Evolutionary conservation across 2,113 vertebrate species (phyloP).

Genomic region (Sinocyclocheilus grahami): DNA sequence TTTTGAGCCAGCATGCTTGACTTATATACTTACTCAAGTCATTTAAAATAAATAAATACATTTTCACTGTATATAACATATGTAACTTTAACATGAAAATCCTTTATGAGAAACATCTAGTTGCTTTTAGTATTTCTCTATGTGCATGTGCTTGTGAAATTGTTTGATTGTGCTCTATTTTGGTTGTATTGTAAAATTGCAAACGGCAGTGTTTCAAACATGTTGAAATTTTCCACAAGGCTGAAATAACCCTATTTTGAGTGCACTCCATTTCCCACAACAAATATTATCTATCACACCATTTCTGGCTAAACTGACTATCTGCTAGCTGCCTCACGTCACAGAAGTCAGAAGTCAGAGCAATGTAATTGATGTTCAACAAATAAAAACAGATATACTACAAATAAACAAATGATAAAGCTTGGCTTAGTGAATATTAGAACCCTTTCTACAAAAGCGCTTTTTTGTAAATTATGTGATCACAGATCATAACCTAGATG

Average conservation of each 20-base stretch:
- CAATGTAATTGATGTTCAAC: too few relatives aligned
- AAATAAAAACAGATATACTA: too few relatives aligned
- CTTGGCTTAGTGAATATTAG: too few relatives aligned
- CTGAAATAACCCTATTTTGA: neutral
- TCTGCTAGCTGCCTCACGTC: too few relatives aligned
- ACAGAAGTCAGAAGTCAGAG: too few relatives aligned
- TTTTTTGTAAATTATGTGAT: too few relatives aligned
- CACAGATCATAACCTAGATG: too few relatives aligned
- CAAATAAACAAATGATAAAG: too few relatives aligned
- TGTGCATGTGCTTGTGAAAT: neutral
- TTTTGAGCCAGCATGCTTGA: neutral
- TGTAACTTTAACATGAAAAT: neutral
- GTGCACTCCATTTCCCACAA: neutral
- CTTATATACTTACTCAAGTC: neutral
- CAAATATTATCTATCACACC: slow-evolving; percentile 4
- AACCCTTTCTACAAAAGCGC: too few relatives aligned
- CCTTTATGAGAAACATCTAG: neutral
- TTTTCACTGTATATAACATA: neutral
- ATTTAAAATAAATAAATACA: too few relatives aligned
- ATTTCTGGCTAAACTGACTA: neutral
- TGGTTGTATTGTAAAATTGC: neutral
- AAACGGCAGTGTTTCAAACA: neutral
- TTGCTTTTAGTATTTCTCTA: too few relatives aligned
- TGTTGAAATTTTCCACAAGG: neutral
- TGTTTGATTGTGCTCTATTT: neutral